Percentiles rank a stretch among this genome's conserved stretches.
Conservation (phyloP, 1,140 invertebrate species). For the Colletes gigas region DNA sequence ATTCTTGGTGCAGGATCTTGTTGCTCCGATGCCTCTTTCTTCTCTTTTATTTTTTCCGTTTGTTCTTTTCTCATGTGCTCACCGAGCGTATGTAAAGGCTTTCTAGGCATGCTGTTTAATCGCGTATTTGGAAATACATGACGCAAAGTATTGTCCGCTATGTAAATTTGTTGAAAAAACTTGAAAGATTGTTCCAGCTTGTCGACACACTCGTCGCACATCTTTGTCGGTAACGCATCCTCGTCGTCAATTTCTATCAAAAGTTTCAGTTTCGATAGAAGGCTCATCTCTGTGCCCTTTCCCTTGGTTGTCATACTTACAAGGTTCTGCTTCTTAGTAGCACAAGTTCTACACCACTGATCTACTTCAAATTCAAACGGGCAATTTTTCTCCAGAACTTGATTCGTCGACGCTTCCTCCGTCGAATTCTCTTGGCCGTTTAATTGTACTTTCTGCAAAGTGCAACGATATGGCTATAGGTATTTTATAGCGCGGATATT, state of each 20-base stretch:
- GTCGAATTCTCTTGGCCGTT: slow-evolving; percentile 30
- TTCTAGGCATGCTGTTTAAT: background rate
- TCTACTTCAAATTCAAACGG: slow-evolving; percentile 33
- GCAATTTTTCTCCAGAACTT: background rate
- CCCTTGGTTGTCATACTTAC: slow-evolving; percentile 50
- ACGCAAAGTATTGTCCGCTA: slow-evolving; percentile 50
- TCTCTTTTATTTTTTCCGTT: slow-evolving; percentile 4
- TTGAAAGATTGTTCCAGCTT: slow-evolving; percentile 56
- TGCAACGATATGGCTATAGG: background rate
- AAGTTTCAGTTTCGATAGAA: slow-evolving; percentile 54
- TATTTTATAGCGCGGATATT: background rate
- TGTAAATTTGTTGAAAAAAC: slow-evolving; percentile 59
- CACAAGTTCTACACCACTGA: slow-evolving; percentile 56
- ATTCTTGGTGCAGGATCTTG: background rate
- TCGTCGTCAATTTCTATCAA: slow-evolving; percentile 56
- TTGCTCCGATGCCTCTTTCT: background rate
- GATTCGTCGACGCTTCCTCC: background rate
- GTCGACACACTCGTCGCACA: slow-evolving; percentile 50
- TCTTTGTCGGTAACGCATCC: slow-evolving; percentile 47
- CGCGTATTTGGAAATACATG: slow-evolving; percentile 45
- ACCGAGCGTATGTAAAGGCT: slow-evolving; percentile 27
- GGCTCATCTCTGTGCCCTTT: slow-evolving; percentile 36
- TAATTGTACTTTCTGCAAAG: slow-evolving; percentile 20
- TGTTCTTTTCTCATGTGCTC: slow-evolving; percentile 41
- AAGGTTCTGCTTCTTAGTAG: slow-evolving; percentile 49